A percentile compares a stretch with the other conserved stretches of the same genome.
These are phyloP conservation scores for Cyanoramphus novaezelandiae DNA, from an alignment of 2,113 vertebrate genomes.

Conservation along the genomic window DNA sequence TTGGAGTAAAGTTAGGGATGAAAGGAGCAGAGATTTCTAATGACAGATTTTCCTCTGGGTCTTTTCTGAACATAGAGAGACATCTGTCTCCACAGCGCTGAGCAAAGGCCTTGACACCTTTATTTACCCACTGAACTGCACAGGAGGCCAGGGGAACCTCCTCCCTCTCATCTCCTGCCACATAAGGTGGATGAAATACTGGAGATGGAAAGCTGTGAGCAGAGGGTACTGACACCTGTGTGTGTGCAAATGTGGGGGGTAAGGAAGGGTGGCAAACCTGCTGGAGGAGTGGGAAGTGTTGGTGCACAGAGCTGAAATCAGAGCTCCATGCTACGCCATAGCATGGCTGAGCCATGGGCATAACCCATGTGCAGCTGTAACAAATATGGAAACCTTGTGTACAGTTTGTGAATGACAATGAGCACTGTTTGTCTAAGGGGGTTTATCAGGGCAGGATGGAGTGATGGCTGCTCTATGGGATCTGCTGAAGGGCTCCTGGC, in stretches of 20 bases:
- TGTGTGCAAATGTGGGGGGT: too few relatives aligned
- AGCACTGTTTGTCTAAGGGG: neutral
- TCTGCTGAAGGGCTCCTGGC: neutral
- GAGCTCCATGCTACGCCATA: fast-evolving
- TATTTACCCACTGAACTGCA: neutral
- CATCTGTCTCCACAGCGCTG: neutral
- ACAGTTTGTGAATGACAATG: neutral
- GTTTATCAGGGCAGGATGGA: neutral
- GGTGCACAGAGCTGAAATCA: neutral
- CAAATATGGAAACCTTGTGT: fast-evolving
- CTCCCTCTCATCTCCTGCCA: neutral
- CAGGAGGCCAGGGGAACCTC: neutral
- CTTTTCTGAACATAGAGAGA: neutral
- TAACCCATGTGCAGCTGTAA: neutral
- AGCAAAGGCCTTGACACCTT: neutral
- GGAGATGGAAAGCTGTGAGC: neutral
- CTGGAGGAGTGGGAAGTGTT: neutral
- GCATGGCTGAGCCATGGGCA: neutral
- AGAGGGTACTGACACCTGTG: neutral
- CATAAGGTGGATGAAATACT: neutral
- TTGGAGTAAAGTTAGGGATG: neutral
- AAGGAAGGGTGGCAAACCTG: neutral
- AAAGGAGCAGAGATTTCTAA: neutral
- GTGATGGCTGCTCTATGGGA: neutral
- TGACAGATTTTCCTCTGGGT: neutral